phyloP scores from a whole-genome alignment of 2,888 invertebrate genomes.

The Chymomyza caudatula region DNA sequence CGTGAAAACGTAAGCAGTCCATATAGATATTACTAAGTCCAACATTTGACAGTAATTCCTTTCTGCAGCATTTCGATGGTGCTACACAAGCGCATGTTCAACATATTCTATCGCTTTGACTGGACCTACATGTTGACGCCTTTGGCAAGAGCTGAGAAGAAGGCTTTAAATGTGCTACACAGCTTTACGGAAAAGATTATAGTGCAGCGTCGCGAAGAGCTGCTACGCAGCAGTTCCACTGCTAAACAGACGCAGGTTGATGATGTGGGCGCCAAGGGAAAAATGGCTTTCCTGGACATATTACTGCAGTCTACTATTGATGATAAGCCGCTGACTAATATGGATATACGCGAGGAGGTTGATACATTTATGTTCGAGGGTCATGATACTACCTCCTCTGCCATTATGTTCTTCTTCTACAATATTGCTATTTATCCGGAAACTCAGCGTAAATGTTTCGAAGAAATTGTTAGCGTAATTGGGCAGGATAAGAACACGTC shows the following conservation, averaged over 20 bases:
- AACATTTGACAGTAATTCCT: background rate
- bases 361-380: constrained; percentile 87
- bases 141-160: constrained; percentile 80
- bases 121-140: constrained; percentile 79
- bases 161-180: constrained; percentile 79
- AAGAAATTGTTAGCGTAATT: constrained; percentile 78
- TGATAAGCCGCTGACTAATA: constrained; percentile 80
- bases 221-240: constrained; percentile 46
- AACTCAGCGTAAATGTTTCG: constrained; percentile 78
- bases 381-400: constrained; percentile 80
- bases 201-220: constrained; percentile 76
- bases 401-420: constrained; percentile 79
- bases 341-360: constrained; percentile 84
- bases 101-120: constrained; percentile 74
- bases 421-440: constrained; percentile 78
- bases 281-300: constrained; percentile 84
- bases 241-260: background rate
- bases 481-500: constrained; percentile 71
- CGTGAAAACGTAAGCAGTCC: constrained; percentile 82
- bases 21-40: background rate
- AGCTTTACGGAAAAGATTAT: constrained; percentile 81
- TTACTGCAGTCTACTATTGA: constrained; percentile 82
- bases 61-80: constrained; percentile 72
- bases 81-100: constrained; percentile 76
- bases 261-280: constrained; percentile 80